Evolutionary conservation across 2,113 vertebrate species (phyloP).

Genomic region (Atractosteus spatula): DNA sequence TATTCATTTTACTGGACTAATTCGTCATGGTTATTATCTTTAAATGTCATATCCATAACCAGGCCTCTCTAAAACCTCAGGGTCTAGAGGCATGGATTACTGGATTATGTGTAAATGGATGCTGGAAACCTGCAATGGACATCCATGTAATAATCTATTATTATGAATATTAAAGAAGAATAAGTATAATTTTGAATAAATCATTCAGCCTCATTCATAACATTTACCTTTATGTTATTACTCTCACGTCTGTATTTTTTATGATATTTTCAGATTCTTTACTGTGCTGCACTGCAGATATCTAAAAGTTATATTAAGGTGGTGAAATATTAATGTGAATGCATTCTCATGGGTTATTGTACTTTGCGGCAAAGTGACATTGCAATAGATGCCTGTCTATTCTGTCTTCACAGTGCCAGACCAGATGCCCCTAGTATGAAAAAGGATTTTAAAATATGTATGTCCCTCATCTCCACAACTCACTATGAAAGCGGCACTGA

Average conservation of each 20-base stretch:
- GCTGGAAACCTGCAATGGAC: no score
- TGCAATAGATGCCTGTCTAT: conserved; percentile 27
- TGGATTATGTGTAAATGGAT: no score
- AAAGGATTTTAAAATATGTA: conserved; percentile 37
- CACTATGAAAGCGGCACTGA: neutral
- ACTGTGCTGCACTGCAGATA: conserved; percentile 36
- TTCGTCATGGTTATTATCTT: no score
- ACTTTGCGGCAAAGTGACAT: conserved; percentile 32
- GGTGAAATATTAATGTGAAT: conserved; percentile 48
- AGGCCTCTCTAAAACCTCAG: no score
- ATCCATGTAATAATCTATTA: neutral
- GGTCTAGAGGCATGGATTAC: no score
- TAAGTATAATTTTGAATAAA: neutral
- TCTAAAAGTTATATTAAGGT: conserved; percentile 24
- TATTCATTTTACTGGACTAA: no score
- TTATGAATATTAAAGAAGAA: neutral
- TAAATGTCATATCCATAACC: no score
- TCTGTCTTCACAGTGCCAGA: neutral
- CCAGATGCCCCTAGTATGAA: conserved; percentile 18
- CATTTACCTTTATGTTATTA: neutral
- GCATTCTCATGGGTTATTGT: conserved; percentile 42
- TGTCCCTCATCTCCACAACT: conserved; percentile 8
- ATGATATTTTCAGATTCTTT: conserved; percentile 15
- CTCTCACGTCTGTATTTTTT: neutral
- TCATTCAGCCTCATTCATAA: neutral